Conservation (phyloP, 2,113 vertebrate genomes). For the Actinemys pallida region DNA sequence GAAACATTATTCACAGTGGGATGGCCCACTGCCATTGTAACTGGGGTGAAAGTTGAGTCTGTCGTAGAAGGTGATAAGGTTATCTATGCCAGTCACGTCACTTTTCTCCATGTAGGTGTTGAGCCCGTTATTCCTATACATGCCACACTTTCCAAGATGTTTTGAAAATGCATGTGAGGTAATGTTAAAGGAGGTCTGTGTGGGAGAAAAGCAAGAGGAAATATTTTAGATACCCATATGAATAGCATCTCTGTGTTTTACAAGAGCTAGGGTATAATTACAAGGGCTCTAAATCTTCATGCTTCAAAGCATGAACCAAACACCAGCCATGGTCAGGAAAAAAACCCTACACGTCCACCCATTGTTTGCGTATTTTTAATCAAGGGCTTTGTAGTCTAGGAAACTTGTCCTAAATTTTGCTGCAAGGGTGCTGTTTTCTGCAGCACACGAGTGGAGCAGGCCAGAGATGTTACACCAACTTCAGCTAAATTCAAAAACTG, state of each 20-base stretch:
- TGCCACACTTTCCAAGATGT: conserved; percentile 55
- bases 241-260: rapidly evolving
- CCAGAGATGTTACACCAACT: not conserved
- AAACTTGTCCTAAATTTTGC: not conserved
- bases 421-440: not conserved
- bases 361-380: not conserved
- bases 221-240: rapidly evolving
- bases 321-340: not conserved
- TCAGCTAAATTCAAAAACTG: not conserved
- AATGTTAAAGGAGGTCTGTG: conserved; percentile 77
- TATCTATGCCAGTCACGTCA: conserved; percentile 59
- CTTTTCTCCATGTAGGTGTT: conserved; percentile 81
- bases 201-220: not conserved
- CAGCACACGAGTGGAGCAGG: not conserved
- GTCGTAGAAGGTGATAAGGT: conserved; percentile 62
- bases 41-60: conserved; percentile 77
- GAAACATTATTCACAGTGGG: conserved; percentile 46
- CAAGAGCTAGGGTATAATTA: rapidly evolving
- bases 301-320: not conserved
- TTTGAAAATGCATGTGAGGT: conserved; percentile 69
- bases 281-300: rapidly evolving
- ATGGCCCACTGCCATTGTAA: conserved; percentile 63
- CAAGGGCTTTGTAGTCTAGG: not conserved
- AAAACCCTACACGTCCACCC: not conserved
- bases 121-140: conserved; percentile 77